Conservation (phyloP, 2,797 vertebrate species). For the Microctenopoma lineatum region DNA sequence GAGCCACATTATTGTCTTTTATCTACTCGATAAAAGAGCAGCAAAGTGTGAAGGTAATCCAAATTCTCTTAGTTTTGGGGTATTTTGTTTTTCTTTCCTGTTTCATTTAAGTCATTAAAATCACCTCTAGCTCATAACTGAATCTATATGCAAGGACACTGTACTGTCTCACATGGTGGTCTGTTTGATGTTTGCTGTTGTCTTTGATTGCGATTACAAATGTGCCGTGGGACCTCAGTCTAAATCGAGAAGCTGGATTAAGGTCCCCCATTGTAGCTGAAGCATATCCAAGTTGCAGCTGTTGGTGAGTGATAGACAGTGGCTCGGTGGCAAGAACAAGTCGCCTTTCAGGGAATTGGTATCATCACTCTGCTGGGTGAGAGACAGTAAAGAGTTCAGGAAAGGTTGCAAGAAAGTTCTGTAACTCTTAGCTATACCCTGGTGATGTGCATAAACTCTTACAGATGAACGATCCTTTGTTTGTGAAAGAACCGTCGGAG, state of each 20-base stretch:
- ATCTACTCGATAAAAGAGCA: background rate
- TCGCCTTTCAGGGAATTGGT: constrained; percentile 46
- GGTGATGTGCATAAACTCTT: constrained; percentile 20
- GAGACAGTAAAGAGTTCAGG: constrained; percentile 30
- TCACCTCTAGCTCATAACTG: constrained; percentile 28
- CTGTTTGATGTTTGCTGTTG: constrained; percentile 56
- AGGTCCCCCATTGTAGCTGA: constrained; percentile 46
- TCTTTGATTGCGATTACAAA: constrained; percentile 64
- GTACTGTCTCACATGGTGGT: constrained; percentile 33
- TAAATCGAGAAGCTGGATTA: constrained; percentile 68
- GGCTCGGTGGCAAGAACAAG: constrained; percentile 41
- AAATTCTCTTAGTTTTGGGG: background rate
- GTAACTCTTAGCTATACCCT: constrained; percentile 2
- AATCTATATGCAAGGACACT: constrained; percentile 36
- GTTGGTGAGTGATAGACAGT: constrained; percentile 59
- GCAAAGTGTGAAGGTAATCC: background rate
- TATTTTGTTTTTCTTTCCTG: too few species aligned
- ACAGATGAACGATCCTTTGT: constrained; percentile 39
- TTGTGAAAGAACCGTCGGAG: constrained; percentile 32
- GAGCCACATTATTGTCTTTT: background rate
- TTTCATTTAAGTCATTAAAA: too few species aligned
- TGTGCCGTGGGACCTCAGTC: constrained; percentile 41
- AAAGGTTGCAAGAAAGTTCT: constrained; percentile 34
- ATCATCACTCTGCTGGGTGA: constrained; percentile 30
- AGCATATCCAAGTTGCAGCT: constrained; percentile 62